Evolutionary conservation across 2,113 vertebrate species (phyloP).

Genomic region (Ornithorhynchus anatinus): DNA sequence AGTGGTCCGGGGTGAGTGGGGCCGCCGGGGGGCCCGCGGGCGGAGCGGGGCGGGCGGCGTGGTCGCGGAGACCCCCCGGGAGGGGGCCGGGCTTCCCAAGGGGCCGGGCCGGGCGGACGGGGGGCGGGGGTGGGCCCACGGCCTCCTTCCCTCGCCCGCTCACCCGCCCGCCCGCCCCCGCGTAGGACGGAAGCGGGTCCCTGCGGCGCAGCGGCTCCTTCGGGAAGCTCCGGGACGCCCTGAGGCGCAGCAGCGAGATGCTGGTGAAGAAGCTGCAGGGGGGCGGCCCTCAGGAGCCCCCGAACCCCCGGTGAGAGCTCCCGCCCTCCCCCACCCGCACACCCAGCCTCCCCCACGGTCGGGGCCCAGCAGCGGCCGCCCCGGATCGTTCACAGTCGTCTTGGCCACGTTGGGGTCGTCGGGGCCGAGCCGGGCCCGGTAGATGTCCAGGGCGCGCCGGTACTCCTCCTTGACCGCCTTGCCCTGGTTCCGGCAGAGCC

Average conservation of each 20-base stretch:
- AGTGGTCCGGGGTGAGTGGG: slow-evolving; percentile 84
- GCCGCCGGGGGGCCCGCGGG: background rate
- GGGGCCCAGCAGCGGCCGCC: background rate
- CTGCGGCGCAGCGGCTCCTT: slow-evolving; percentile 85
- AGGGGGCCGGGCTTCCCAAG: too few species aligned
- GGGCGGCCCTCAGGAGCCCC: slow-evolving; percentile 79
- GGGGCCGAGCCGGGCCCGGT: slow-evolving; percentile 85
- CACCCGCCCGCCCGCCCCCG: too few species aligned
- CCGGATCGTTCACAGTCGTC: slow-evolving; percentile 49
- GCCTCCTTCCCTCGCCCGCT: background rate
- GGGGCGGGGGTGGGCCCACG: background rate
- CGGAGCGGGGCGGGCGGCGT: too few species aligned
- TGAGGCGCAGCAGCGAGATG: slow-evolving; percentile 89
- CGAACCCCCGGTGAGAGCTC: slow-evolving; percentile 79
- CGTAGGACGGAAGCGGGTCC: slow-evolving; percentile 82
- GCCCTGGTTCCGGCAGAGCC: slow-evolving; percentile 83
- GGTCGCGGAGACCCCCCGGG: too few species aligned
- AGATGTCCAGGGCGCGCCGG: slow-evolving; percentile 66
- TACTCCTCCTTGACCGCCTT: slow-evolving; percentile 85
- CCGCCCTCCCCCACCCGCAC: background rate
- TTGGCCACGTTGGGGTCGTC: slow-evolving; percentile 80
- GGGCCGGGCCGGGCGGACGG: background rate
- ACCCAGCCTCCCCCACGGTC: background rate
- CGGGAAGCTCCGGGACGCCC: slow-evolving; percentile 84
- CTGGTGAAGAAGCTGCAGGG: slow-evolving; percentile 90